Percentiles rank a stretch among this genome's conserved stretches.
Conservation (phyloP, 2,113 vertebrate species). For the Equus przewalskii region DNA sequence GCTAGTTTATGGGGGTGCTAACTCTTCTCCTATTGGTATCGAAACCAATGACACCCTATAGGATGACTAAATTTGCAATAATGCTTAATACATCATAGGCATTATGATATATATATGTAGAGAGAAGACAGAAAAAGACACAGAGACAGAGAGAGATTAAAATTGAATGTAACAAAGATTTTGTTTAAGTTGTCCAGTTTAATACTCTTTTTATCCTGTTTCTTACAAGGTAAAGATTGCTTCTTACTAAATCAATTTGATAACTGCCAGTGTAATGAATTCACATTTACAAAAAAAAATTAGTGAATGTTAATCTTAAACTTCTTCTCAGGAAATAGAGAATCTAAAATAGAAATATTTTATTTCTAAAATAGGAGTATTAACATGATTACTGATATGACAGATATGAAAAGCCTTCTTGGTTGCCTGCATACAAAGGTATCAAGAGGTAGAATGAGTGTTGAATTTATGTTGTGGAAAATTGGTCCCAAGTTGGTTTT, state of each 20-base stretch:
- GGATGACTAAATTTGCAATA: neutral
- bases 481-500: constrained; percentile 93
- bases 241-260: neutral
- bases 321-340: constrained; percentile 71
- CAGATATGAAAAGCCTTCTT: constrained; percentile 82
- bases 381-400: constrained; percentile 85
- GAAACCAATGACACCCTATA: neutral
- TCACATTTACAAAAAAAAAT: constrained; percentile 57
- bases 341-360: constrained; percentile 73
- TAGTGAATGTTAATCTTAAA: constrained; percentile 69
- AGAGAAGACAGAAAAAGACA: neutral
- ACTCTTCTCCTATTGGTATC: neutral
- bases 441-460: constrained; percentile 87
- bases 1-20: neutral
- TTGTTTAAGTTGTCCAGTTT: neutral
- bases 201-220: neutral
- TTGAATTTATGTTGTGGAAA: constrained; percentile 93
- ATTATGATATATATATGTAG: neutral
- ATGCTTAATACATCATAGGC: neutral
- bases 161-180: constrained; percentile 5
- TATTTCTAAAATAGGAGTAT: constrained; percentile 77
- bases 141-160: neutral
- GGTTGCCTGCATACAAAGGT: constrained; percentile 84
- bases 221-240: neutral
- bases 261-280: neutral